Conservation (phyloP, 2,797 vertebrate genomes). For the Lutjanus argentimaculatus region DNA sequence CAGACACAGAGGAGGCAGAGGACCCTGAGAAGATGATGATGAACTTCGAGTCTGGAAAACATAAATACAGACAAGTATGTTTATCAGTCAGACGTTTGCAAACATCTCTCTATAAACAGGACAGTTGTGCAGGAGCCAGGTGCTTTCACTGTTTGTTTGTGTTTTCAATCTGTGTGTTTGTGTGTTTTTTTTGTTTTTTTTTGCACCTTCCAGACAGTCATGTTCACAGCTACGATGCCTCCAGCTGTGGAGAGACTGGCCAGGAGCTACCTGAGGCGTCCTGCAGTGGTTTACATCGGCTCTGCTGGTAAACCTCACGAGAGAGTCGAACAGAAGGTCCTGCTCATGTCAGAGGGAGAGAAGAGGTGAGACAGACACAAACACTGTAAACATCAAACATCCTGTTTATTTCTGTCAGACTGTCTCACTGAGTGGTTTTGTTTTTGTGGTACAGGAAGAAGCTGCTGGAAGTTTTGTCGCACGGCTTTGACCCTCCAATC, state of each 20-base stretch:
- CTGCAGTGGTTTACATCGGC: constrained; percentile 98
- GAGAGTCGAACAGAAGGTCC: constrained; percentile 97
- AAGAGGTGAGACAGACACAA: constrained; percentile 88
- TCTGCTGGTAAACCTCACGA: constrained; percentile 99
- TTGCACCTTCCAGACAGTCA: constrained; percentile 90
- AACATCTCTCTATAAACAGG: neutral
- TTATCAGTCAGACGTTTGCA: neutral
- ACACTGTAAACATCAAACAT: neutral
- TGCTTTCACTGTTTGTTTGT: neutral
- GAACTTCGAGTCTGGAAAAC: constrained; percentile 98
- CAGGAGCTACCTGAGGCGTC: constrained; percentile 94
- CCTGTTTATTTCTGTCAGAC: neutral
- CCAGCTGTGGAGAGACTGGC: constrained; percentile 95
- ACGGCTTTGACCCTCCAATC: constrained; percentile 97
- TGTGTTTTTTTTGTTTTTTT: too few relatives aligned
- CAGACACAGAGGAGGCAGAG: constrained; percentile 97
- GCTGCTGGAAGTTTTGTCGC: constrained; percentile 93
- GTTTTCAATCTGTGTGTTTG: neutral
- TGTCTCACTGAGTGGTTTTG: constrained; percentile 32
- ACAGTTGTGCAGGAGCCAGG: neutral
- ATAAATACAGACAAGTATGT: constrained; percentile 97
- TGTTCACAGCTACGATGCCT: constrained; percentile 99
- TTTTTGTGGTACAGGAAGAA: constrained; percentile 90
- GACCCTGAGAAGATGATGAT: constrained; percentile 98
- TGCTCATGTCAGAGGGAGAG: constrained; percentile 97